Evolutionary conservation across 2,888 invertebrate species (phyloP).

Genomic region (Drepanosiphum platanoidis): DNA sequence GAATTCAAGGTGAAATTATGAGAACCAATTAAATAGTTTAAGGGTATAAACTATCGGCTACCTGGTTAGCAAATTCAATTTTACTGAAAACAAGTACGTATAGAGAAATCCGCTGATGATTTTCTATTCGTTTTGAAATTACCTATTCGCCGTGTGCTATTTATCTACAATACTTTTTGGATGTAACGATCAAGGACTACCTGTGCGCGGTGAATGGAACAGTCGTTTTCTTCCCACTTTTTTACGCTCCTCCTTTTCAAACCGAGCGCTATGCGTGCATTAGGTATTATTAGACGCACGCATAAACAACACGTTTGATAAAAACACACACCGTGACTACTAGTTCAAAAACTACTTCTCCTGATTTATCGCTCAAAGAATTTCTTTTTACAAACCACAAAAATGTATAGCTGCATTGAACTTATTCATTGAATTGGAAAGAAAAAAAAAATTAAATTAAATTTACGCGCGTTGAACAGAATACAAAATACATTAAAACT

Average conservation of each 20-base stretch:
- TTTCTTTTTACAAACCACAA: neutral
- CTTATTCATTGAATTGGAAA: neutral
- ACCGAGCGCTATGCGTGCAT: neutral
- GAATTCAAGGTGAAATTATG: too few relatives aligned
- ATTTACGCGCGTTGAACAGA: too few relatives aligned
- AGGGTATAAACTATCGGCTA: too few relatives aligned
- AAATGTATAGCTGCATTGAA: neutral
- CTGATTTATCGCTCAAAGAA: neutral
- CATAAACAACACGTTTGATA: neutral
- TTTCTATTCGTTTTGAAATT: neutral
- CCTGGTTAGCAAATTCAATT: too few relatives aligned
- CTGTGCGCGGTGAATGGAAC: neutral
- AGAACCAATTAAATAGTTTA: too few relatives aligned
- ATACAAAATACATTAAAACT: too few relatives aligned
- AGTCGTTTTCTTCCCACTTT: neutral
- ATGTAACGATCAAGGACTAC: constrained; percentile 17
- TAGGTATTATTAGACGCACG: neutral
- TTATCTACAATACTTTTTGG: neutral
- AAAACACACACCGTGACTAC: neutral
- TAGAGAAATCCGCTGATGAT: neutral
- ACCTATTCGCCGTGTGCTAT: neutral
- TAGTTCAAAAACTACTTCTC: neutral
- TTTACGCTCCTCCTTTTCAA: neutral
- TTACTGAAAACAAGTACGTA: too few relatives aligned
- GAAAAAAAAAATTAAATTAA: too few relatives aligned